Evolutionary conservation across 2,888 invertebrate species (phyloP).

Genomic region (Drosophila maculinotata): DNA sequence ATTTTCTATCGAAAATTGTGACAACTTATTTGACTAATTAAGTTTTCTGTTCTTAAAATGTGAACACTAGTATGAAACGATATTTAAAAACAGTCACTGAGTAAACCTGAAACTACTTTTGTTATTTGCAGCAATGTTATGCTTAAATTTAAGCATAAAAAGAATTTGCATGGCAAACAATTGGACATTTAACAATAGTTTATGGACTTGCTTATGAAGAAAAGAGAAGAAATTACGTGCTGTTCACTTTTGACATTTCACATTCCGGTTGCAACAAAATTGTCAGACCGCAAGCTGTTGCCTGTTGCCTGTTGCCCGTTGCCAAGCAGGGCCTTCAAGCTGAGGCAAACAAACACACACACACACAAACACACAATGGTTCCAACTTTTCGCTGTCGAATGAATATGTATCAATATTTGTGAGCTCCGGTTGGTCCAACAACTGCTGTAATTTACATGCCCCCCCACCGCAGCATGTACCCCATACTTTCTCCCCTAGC

Average conservation of each 20-base stretch:
- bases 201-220: slow-evolving; percentile 45
- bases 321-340: slow-evolving; percentile 15
- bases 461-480: not conserved
- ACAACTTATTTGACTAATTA: too few species aligned
- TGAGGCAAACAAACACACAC: not conserved
- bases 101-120: too few species aligned
- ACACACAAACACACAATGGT: slow-evolving; percentile 16
- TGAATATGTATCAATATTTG: slow-evolving; percentile 73
- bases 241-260: not conserved
- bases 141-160: not conserved
- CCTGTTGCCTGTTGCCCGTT: too few species aligned
- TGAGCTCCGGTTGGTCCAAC: slow-evolving; percentile 55
- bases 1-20: too few species aligned
- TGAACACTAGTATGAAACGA: too few species aligned
- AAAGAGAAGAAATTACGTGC: slow-evolving; percentile 7
- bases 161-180: not conserved
- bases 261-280: slow-evolving; percentile 18
- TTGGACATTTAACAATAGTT: slow-evolving; percentile 53
- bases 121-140: not conserved
- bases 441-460: slow-evolving; percentile 72
- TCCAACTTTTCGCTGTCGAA: slow-evolving; percentile 46
- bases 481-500: not conserved
- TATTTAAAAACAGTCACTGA: too few species aligned
- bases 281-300: slow-evolving; percentile 66
- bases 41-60: too few species aligned